phyloP scores from a whole-genome alignment of 1,140 invertebrate genomes.

The Globodera rostochiensis region DNA sequence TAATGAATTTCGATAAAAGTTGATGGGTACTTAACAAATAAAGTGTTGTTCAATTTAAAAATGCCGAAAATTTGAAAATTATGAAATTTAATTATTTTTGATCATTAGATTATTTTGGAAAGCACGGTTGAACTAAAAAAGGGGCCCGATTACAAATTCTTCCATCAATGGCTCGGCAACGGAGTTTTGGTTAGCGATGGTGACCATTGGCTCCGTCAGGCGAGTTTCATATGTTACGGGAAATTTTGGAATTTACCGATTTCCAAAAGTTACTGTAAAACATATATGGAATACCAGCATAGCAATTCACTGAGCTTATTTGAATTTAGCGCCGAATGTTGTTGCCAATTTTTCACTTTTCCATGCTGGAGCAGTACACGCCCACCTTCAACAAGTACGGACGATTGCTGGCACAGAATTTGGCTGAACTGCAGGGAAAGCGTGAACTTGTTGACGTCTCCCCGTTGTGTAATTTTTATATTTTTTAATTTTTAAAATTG shows the following conservation, averaged over 20 bases:
- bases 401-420: background rate
- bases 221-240: background rate
- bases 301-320: background rate
- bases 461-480: slow-evolving; percentile 24
- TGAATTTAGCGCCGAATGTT: background rate
- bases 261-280: background rate
- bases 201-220: background rate
- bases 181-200: background rate
- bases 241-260: too few relatives aligned
- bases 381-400: background rate
- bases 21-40: too few relatives aligned
- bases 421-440: background rate
- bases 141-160: background rate
- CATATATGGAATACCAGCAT: background rate
- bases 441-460: background rate
- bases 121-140: background rate
- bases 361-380: background rate
- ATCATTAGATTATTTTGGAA: background rate
- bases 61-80: background rate
- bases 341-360: background rate
- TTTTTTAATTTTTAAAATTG: background rate
- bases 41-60: background rate
- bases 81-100: too few relatives aligned
- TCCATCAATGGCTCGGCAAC: background rate
- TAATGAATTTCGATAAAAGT: too few relatives aligned